Base-by-base conservation (phyloP, 2,888 invertebrate genomes). In the Trichopoda pennipes region DNA sequence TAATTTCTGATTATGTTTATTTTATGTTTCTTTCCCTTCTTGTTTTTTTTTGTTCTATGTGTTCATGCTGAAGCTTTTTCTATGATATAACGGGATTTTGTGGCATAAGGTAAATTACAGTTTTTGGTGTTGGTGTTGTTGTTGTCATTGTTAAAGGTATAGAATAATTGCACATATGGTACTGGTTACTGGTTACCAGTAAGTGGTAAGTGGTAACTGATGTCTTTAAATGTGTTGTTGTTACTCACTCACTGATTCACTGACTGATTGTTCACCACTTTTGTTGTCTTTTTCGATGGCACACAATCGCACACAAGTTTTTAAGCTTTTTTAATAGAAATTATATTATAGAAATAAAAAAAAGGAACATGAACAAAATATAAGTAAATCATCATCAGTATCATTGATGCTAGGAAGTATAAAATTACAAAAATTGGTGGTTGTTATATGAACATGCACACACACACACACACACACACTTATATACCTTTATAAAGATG, bases 1-100 rank as follows among this genome's bases (percentile, higher is more conserved):
- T 82, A 82, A 82, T 82, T 82, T 82, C 75, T 82, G 82, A 82
- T 79, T 82, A 82, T 79, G 79, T 81, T 81, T 76, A 68, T 81
- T 81, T 81, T 76, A 68, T 81, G 72, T 81, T 75, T 73, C 49
- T 49, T 66, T n/a, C 49, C 16, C 64, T 28, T 17, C n/a, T n/a
- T n/a, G n/a, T n/a, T n/a, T n/a, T n/a, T n/a, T n/a, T n/a, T n/a
- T n/a, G n/a, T n/a, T n/a, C n/a, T n/a, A n/a, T n/a, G n/a, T 28
- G 28, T 60, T 42, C 19, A 21, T 60, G 68, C 44, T 44, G 63
- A 44, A 47, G 23, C 74, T 16, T 64, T 28, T 28, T 66, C 12
- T 53, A 16, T 53, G 51, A n/a, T 69, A 42, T 60, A 58, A 32
- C 63, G 55, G 55, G 16, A 49, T 72, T 72, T 55, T 68, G 68